Conservation (phyloP, 2,797 vertebrate genomes). For the Hydrophis major region DNA sequence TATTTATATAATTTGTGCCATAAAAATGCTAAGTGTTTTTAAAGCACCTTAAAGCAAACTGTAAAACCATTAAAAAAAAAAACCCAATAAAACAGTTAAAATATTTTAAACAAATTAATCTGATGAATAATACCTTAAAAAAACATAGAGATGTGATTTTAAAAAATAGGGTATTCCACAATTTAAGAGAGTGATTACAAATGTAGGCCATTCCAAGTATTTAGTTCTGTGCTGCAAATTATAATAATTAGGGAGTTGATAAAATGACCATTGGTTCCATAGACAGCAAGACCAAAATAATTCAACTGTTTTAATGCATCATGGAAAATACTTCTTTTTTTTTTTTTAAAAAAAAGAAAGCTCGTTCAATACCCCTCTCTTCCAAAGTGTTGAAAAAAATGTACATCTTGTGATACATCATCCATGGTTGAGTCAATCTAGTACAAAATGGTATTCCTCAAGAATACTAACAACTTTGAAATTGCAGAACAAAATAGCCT, state of each 20-base stretch:
- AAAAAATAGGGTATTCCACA: neutral
- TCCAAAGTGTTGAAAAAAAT: neutral
- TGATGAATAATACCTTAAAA: neutral
- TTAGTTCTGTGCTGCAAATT: neutral
- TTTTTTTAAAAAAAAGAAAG: too few species aligned
- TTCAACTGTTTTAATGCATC: neutral
- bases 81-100: neutral
- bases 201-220: neutral
- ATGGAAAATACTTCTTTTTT: neutral
- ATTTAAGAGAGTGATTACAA: neutral
- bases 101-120: neutral
- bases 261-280: neutral
- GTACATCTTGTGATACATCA: neutral
- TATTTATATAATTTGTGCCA: neutral
- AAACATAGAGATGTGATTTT: neutral
- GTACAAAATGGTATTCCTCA: neutral
- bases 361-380: neutral
- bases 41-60: neutral
- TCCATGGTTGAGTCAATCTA: neutral
- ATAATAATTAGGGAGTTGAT: neutral
- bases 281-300: neutral
- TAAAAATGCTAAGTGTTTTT: neutral
- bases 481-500: neutral
- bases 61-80: neutral
- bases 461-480: conserved; percentile 9